Evolutionary conservation across 2,797 vertebrate species (phyloP).

Genomic region (Aulostomus chinensis): DNA sequence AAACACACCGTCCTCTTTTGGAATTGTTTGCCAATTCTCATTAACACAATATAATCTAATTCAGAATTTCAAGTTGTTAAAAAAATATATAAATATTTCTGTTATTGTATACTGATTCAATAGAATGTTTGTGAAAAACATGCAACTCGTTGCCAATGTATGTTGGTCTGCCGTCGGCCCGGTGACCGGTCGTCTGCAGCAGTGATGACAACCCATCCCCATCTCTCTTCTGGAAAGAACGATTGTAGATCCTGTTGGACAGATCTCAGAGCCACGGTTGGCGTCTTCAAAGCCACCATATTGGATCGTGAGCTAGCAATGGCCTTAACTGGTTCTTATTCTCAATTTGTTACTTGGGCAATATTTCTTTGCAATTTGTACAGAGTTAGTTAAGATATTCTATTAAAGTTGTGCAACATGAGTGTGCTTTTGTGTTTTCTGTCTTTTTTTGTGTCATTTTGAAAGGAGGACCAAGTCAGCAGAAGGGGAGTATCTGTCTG

Average conservation of each 20-base stretch:
- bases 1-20: constrained; percentile 30
- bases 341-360: constrained; percentile 93
- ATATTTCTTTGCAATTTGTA: constrained; percentile 97
- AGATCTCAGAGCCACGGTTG: constrained; percentile 63
- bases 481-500: no score
- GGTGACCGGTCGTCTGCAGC: constrained; percentile 34
- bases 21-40: constrained; percentile 59
- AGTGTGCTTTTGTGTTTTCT: constrained; percentile 31
- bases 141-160: constrained; percentile 69
- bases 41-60: constrained; percentile 60
- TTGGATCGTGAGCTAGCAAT: constrained; percentile 83
- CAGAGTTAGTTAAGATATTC: constrained; percentile 96
- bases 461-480: no score
- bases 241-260: constrained; percentile 67
- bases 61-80: constrained; percentile 60
- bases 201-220: constrained; percentile 26
- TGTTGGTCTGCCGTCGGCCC: constrained; percentile 54
- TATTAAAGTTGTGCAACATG: constrained; percentile 96
- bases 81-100: constrained; percentile 56
- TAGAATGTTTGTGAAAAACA: constrained; percentile 61
- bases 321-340: constrained; percentile 88
- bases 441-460: background rate
- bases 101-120: constrained; percentile 53
- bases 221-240: constrained; percentile 51
- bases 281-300: constrained; percentile 56